Evolutionary conservation across 2,888 invertebrate species (phyloP).

Genomic region (Aproaerema taeniolella): DNA sequence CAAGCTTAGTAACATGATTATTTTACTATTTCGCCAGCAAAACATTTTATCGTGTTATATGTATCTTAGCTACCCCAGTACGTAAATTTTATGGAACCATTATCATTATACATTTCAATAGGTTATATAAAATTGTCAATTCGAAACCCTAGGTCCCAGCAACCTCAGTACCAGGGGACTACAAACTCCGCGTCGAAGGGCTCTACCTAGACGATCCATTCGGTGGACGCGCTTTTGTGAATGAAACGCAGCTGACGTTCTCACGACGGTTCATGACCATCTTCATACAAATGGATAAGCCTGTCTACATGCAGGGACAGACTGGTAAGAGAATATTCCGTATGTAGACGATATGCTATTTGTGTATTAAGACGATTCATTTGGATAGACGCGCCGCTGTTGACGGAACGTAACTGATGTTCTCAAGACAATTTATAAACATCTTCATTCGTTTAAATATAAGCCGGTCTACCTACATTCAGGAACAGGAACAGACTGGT

Average conservation of each 20-base stretch:
- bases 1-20: too few species aligned
- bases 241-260: slow-evolving; percentile 91
- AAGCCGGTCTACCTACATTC: too few species aligned
- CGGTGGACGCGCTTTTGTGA: slow-evolving; percentile 92
- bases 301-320: slow-evolving; percentile 95
- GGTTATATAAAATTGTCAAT: not conserved
- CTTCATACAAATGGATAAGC: slow-evolving; percentile 96
- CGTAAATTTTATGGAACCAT: too few species aligned
- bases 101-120: too few species aligned
- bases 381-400: not conserved
- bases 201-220: slow-evolving; percentile 85
- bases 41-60: too few species aligned
- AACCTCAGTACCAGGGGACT: slow-evolving; percentile 89
- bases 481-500: too few species aligned
- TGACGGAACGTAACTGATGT: not conserved
- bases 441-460: too few species aligned
- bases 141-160: slow-evolving; percentile 81
- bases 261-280: slow-evolving; percentile 95
- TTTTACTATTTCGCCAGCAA: too few species aligned
- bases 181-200: slow-evolving; percentile 90
- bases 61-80: too few species aligned
- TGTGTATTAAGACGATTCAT: too few species aligned
- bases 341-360: too few species aligned
- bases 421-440: too few species aligned
- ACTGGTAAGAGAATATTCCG: slow-evolving; percentile 77